These are phyloP conservation scores for Nanorana parkeri DNA, from an alignment of 2,113 vertebrate genomes.

Conservation along the genomic window DNA sequence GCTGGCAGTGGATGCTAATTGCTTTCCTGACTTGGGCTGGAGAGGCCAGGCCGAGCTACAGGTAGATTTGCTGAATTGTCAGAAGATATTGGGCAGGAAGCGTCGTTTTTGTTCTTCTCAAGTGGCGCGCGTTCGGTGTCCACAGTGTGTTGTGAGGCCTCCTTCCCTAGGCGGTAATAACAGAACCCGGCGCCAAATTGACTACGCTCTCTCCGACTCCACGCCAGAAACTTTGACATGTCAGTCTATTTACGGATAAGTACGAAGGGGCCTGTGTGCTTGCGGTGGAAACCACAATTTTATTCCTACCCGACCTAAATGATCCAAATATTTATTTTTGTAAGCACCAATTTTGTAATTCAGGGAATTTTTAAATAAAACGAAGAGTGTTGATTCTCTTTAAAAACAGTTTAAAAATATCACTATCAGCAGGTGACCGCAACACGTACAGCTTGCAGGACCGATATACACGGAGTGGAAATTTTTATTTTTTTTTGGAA, in stretches of 20 bases:
- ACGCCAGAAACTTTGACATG: constrained; percentile 10
- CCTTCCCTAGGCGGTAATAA: constrained; percentile 11
- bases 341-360: constrained; percentile 9
- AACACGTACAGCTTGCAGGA: neutral
- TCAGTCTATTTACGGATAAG: constrained; percentile 35
- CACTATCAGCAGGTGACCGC: neutral
- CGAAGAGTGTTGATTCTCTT: neutral
- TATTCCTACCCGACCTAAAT: constrained; percentile 15
- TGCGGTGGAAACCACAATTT: constrained; percentile 37
- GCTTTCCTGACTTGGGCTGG: neutral
- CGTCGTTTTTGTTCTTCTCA: constrained; percentile 38
- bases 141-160: constrained; percentile 16
- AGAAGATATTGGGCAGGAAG: constrained; percentile 25
- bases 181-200: constrained; percentile 36
- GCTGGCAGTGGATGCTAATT: neutral
- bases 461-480: too few relatives aligned
- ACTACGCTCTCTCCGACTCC: neutral
- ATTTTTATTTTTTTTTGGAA: too few relatives aligned
- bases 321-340: constrained; percentile 50
- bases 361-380: constrained; percentile 23
- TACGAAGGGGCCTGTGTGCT: constrained; percentile 10
- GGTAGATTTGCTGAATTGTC: constrained; percentile 6
- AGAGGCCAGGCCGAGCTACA: neutral
- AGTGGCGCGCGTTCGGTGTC: constrained; percentile 10
- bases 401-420: constrained; percentile 19